A percentile compares a stretch with the other conserved stretches of the same genome.
phyloP scores from a whole-genome alignment of 2,888 invertebrate genomes.

The Pristionchus entomophagus region DNA sequence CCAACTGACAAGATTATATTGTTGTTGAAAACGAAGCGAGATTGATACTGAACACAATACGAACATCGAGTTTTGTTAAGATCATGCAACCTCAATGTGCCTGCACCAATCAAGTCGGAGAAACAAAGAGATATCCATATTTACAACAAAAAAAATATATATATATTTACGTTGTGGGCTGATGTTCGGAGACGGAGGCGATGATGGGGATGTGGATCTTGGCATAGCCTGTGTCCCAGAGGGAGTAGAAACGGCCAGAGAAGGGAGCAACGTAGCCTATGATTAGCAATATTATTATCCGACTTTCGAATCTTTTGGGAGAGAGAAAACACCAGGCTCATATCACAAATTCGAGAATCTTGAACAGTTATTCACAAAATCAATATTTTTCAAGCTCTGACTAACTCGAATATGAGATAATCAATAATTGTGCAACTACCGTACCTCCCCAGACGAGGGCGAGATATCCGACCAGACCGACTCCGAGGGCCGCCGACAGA shows the following conservation, averaged over 20 bases:
- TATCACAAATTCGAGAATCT: too few relatives aligned
- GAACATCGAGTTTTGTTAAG: too few relatives aligned
- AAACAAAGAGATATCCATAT: background rate
- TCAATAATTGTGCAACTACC: constrained; percentile 10
- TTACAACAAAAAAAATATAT: background rate
- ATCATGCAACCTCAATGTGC: background rate
- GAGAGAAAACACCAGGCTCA: too few relatives aligned
- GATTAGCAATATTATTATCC: constrained; percentile 20
- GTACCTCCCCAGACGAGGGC: constrained; percentile 63
- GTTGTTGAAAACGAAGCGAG: background rate
- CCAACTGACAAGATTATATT: constrained; percentile 82
- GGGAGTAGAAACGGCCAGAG: constrained; percentile 96
- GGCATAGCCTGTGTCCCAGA: constrained; percentile 99
- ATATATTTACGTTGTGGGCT: constrained; percentile 84
- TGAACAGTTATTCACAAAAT: too few relatives aligned
- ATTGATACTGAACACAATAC: background rate
- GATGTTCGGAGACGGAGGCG: constrained; percentile 98
- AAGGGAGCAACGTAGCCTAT: constrained; percentile 92
- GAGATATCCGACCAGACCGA: constrained; percentile 84
- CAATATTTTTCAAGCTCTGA: too few relatives aligned
- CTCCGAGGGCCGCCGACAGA: constrained; percentile 86
- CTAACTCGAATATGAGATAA: too few relatives aligned
- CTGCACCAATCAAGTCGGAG: too few relatives aligned
- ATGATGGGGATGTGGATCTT: constrained; percentile 99
- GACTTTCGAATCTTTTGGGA: too few relatives aligned